Base-by-base conservation (phyloP, 2,797 vertebrate genomes). In the Ambastaia sidthimunki region DNA sequence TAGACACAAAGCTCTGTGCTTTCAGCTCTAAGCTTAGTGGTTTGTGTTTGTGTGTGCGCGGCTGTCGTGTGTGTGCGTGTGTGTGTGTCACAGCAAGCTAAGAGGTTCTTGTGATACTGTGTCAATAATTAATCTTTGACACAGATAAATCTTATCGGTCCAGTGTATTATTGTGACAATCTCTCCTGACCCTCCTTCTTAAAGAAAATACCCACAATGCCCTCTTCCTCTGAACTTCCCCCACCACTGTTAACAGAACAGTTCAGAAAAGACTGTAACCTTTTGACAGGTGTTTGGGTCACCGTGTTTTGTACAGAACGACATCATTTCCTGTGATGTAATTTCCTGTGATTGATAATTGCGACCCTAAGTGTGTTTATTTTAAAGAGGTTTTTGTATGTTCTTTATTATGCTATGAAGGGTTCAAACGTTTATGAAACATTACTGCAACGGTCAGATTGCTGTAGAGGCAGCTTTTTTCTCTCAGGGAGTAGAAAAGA, bases 141-240 rank as follows among this genome's bases (percentile, higher is more conserved):
- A 60, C 80, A 84, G 81, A 89, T 89, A 84, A 88, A 87, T 80
- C 85, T 90, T 84, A 88, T 89, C 88, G 76, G 81, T 83, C 76
- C 76, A 62, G 72, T 82, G 76, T 74, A 69, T 87, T 85, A 86
- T 87, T 89, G 86, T 50, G 76, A 70, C 76, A 76, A 79, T 65
- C 73, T 82, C 71, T 76, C 70, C 76, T 74, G 79, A 81, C 85
- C 82, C 82, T 79, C 78, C 5, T 71, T 80, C 65, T 83, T 82
- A 82, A 70, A 82, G 80, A 82, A 78, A 69, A 50, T 52, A 41
- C 18, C 28, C 19, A 13, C 47, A 80, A 48, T 44, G 37, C 9
- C 44, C 55, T 69, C 21, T 23, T 67, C 28, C 65, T 41, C 57
- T 15, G 13, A 66, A 18, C 31, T 12, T 28, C 54, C 15, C 31